phyloP scores from a whole-genome alignment of 2,113 vertebrate genomes.

The Vicugna pacos region DNA sequence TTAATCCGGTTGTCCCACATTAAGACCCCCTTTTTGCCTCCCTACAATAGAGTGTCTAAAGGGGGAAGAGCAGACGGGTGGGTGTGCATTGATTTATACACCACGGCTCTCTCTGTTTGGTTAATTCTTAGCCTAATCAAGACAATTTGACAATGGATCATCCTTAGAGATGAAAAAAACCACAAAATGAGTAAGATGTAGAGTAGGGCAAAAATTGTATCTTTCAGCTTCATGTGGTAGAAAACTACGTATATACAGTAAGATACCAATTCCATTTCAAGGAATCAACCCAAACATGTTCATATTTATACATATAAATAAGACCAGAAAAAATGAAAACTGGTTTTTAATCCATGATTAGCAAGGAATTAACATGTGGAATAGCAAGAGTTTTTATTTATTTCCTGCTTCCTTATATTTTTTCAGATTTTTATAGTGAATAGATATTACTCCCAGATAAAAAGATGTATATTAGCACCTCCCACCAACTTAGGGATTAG shows the following conservation, averaged over 20 bases:
- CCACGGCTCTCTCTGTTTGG: not conserved
- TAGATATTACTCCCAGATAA: not conserved
- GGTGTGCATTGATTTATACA: not conserved
- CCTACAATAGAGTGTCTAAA: fast-evolving
- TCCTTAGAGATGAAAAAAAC: not conserved
- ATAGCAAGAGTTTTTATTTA: not conserved
- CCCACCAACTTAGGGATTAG: not conserved
- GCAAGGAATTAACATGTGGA: not conserved
- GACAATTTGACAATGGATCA: not conserved
- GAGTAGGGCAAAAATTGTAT: not conserved
- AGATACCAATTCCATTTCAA: not conserved
- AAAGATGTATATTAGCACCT: not conserved
- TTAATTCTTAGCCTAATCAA: not conserved
- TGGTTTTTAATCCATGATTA: not conserved
- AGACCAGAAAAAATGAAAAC: not conserved
- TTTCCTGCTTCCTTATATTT: not conserved
- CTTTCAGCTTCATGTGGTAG: not conserved
- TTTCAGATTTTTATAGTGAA: not conserved
- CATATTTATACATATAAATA: not conserved
- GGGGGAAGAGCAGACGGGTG: not conserved
- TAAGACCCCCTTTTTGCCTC: not conserved
- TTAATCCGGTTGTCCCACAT: not conserved
- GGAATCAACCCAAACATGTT: not conserved
- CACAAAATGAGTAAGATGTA: not conserved
- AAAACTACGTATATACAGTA: not conserved